Evolutionary conservation across 2,113 vertebrate species (phyloP).

Genomic region (Sinosuthora webbiana): DNA sequence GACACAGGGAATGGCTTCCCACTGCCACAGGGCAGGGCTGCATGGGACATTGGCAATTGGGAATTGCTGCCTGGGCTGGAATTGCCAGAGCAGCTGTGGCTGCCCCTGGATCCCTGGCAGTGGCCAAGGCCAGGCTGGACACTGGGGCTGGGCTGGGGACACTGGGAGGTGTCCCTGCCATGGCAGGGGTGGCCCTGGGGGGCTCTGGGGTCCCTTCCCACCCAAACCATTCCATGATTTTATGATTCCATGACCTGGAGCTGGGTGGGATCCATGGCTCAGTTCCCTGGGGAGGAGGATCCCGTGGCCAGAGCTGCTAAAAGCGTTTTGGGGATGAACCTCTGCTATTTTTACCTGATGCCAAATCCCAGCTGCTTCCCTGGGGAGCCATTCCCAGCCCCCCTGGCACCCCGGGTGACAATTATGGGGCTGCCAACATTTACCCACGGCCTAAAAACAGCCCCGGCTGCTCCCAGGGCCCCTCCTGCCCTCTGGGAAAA

Average conservation of each 20-base stretch:
- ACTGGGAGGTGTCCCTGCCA: background rate
- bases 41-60: fast-evolving
- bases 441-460: constrained; percentile 17
- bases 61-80: background rate
- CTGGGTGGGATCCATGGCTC: background rate
- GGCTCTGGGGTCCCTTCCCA: fast-evolving
- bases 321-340: background rate
- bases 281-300: background rate
- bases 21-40: fast-evolving
- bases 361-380: background rate
- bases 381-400: background rate
- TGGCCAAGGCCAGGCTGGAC: background rate
- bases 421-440: background rate
- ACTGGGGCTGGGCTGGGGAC: background rate
- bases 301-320: background rate
- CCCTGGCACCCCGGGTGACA: background rate
- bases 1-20: background rate
- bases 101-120: background rate
- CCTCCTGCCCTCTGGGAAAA: background rate
- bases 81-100: background rate
- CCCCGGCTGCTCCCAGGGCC: background rate
- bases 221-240: background rate
- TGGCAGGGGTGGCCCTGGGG: background rate
- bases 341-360: constrained; percentile 27
- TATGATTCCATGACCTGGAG: background rate